Conservation (phyloP, 2,888 invertebrate species). For the Pseudococcus longispinus region DNA sequence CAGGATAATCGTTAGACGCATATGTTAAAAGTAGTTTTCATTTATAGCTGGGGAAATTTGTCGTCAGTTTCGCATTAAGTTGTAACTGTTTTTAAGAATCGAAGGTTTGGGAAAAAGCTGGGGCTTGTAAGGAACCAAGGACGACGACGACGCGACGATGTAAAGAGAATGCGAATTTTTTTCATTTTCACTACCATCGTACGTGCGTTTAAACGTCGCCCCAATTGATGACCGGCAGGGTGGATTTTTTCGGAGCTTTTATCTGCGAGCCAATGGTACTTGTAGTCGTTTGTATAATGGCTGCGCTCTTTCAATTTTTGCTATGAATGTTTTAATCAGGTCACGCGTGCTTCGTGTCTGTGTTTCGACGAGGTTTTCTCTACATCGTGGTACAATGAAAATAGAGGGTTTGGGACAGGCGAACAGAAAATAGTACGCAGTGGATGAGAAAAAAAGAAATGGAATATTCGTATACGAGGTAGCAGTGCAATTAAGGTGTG, state of each 20-base stretch:
- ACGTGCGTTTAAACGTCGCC: not conserved
- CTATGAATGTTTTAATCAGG: constrained; percentile 43
- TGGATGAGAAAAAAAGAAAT: not conserved
- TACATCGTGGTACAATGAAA: not conserved
- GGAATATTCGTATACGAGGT: no score
- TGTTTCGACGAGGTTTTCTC: not conserved
- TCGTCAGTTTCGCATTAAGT: constrained; percentile 40
- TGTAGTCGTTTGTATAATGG: constrained; percentile 36
- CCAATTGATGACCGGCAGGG: constrained; percentile 2
- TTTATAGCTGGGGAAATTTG: constrained; percentile 16
- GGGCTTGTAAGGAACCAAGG: not conserved
- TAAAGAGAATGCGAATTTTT: constrained; percentile 6
- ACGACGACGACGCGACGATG: not conserved
- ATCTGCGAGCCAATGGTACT: constrained; percentile 16
- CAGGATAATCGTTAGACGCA: not conserved
- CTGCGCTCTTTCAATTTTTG: constrained; percentile 17
- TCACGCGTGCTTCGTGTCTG: constrained; percentile 35
- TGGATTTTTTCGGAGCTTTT: constrained; percentile 38
- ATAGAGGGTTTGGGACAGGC: not conserved
- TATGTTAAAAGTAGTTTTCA: constrained; percentile 18
- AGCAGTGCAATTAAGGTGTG: no score
- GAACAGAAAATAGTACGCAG: not conserved
- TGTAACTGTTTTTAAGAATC: not conserved
- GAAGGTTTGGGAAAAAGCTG: not conserved
- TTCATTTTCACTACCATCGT: not conserved